Percentiles rank a stretch among this genome's conserved stretches.
Evolutionary conservation across 2,113 vertebrate species (phyloP).

Genomic region (Callithrix jacchus): DNA sequence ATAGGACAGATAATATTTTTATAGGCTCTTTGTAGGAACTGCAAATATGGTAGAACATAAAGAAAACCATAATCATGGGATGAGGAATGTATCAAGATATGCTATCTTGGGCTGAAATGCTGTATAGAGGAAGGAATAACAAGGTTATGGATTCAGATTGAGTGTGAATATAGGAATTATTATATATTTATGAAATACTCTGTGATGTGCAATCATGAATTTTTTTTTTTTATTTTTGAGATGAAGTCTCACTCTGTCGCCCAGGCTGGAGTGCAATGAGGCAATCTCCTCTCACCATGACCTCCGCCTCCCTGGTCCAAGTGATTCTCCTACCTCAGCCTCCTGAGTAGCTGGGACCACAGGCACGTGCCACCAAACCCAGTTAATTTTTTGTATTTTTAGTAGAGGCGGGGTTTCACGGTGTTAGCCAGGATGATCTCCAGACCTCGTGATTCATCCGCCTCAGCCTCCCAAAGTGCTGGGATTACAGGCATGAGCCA

Average conservation of each 20-base stretch:
- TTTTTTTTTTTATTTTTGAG: neutral
- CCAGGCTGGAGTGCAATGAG: too few relatives aligned
- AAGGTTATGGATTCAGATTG: neutral
- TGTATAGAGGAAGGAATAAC: neutral
- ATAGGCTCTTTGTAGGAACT: neutral
- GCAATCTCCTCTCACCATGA: too few relatives aligned
- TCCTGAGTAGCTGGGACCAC: too few relatives aligned
- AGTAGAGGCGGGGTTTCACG: too few relatives aligned
- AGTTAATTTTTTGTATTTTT: too few relatives aligned
- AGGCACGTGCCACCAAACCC: too few relatives aligned
- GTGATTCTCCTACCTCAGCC: too few relatives aligned
- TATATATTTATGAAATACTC: neutral
- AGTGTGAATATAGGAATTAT: neutral
- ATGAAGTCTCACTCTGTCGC: too few relatives aligned
- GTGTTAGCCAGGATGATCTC: too few relatives aligned
- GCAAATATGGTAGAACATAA: neutral
- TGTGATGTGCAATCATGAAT: neutral
- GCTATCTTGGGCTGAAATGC: neutral
- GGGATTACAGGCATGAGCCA: too few relatives aligned
- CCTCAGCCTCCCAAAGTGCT: too few relatives aligned
- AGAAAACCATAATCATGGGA: neutral
- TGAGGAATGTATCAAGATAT: neutral
- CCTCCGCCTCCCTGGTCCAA: too few relatives aligned
- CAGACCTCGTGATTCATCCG: fast-evolving
- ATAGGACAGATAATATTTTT: neutral